Percentiles rank a stretch among this genome's conserved stretches.
Conservation (phyloP, 2,797 vertebrate genomes). For the Poeciliopsis presidionis region DNA sequence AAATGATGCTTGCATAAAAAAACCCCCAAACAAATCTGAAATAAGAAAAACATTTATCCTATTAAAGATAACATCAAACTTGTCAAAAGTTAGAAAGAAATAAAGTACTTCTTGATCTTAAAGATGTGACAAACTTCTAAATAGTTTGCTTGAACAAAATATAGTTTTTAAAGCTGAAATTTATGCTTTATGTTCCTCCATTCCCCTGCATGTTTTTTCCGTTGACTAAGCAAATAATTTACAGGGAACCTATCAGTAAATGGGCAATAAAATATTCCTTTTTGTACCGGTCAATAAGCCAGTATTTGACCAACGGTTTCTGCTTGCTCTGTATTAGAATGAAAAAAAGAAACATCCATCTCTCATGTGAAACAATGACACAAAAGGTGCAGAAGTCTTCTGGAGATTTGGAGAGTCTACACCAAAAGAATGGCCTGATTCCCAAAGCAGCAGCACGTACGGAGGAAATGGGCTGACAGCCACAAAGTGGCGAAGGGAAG, state of each 20-base stretch:
- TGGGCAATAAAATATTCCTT: not conserved
- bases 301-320: not conserved
- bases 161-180: not conserved
- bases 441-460: slow-evolving; percentile 62
- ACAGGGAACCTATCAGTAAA: not conserved
- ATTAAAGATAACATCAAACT: not conserved
- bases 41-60: not conserved
- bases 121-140: not conserved
- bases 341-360: slow-evolving; percentile 10
- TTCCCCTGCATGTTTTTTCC: not conserved
- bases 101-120: not conserved
- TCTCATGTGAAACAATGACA: slow-evolving; percentile 28
- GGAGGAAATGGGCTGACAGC: slow-evolving; percentile 71
- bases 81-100: not conserved
- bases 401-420: slow-evolving; percentile 26
- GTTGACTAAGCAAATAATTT: not conserved
- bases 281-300: not conserved
- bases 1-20: not conserved
- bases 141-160: not conserved
- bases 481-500: slow-evolving; percentile 68
- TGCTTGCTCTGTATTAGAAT: not conserved
- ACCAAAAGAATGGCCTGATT: slow-evolving; percentile 49
- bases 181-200: not conserved
- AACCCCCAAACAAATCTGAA: not conserved
- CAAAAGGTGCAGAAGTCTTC: slow-evolving; percentile 17